Conservation (phyloP, 1,140 invertebrate genomes). For the Eriocheir sinensis region DNA sequence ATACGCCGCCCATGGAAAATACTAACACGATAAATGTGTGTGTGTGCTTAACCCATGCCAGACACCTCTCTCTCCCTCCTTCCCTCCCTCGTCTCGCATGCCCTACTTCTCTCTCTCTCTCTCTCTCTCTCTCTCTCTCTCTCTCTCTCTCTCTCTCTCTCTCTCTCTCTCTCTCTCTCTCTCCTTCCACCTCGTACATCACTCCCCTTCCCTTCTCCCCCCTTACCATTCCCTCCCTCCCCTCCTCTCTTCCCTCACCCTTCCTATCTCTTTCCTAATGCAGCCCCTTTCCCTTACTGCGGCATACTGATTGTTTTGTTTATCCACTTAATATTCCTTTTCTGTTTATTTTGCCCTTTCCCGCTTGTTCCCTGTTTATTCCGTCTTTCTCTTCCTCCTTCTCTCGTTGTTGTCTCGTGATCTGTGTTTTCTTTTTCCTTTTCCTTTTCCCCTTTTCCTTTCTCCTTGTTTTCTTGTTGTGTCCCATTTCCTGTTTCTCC, state of each 20-base stretch:
- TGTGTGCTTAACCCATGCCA: too few relatives aligned
- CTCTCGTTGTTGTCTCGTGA: neutral
- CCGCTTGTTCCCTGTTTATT: neutral
- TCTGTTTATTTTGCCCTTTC: neutral
- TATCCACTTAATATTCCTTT: neutral
- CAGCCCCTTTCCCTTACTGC: neutral
- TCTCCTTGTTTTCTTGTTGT: neutral
- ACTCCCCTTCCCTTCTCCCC: too few relatives aligned
- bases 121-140: conserved; percentile 31
- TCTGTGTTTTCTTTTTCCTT: neutral
- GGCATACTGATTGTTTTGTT: neutral
- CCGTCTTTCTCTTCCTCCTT: neutral
- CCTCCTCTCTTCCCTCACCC: neutral
- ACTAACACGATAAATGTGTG: too few relatives aligned
- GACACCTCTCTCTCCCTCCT: neutral
- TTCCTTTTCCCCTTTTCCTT: neutral
- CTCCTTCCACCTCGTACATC: too few relatives aligned
- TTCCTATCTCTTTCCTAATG: neutral
- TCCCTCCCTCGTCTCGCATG: neutral
- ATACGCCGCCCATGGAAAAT: too few relatives aligned
- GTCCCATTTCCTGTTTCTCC: too few relatives aligned
- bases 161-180: neutral
- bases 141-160: neutral
- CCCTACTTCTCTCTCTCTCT: conserved; percentile 46
- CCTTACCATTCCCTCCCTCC: neutral